Evolutionary conservation across 1,140 invertebrate species (phyloP).

Genomic region (Dendroctonus ponderosae): DNA sequence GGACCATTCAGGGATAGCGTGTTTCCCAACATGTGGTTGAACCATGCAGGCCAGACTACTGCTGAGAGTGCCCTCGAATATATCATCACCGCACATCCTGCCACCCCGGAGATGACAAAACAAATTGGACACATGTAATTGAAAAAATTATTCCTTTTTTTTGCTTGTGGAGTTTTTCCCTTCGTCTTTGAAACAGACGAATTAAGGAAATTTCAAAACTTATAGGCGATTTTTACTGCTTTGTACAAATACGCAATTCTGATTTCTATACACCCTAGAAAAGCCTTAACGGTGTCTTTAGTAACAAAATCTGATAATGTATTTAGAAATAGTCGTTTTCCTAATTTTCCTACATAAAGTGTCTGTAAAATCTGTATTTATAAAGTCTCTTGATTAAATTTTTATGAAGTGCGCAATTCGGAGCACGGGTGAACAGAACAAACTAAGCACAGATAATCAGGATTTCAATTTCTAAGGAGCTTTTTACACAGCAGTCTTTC

Average conservation of each 20-base stretch:
- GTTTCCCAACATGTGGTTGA: conserved; percentile 80
- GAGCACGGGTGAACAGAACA: too few species aligned
- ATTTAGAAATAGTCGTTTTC: too few species aligned
- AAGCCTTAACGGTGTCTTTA: too few species aligned
- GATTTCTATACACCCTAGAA: too few species aligned
- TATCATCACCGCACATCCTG: conserved; percentile 78
- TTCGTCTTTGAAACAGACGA: not conserved
- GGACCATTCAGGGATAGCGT: conserved; percentile 91
- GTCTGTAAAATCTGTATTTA: too few species aligned
- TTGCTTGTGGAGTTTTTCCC: not conserved
- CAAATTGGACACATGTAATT: conserved; percentile 51
- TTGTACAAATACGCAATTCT: not conserved
- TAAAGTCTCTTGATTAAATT: too few species aligned
- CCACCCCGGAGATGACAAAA: conserved; percentile 52
- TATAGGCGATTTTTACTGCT: not conserved
- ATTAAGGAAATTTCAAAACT: not conserved
- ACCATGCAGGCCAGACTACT: conserved; percentile 91
- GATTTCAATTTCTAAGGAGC: too few species aligned
- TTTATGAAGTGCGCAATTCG: too few species aligned
- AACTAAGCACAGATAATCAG: too few species aligned
- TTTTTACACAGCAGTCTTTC: too few species aligned
- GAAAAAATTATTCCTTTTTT: not conserved
- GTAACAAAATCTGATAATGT: too few species aligned
- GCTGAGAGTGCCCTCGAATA: conserved; percentile 83
- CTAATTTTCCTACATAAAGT: too few species aligned